Base-by-base conservation (phyloP, 2,113 vertebrate species). In the Eupsittula cactorum region DNA sequence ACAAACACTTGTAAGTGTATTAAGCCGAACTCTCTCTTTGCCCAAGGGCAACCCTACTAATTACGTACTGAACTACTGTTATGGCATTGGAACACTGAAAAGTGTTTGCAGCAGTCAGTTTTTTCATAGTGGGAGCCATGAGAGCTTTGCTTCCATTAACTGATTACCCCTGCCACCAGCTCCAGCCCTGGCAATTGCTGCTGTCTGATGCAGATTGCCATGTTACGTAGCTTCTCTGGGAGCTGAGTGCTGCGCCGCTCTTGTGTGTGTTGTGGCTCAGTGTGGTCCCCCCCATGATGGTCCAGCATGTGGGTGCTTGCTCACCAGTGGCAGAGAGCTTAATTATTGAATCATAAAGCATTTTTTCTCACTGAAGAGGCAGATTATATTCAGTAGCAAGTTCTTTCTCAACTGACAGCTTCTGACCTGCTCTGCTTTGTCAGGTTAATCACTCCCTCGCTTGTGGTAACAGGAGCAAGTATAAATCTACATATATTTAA, bases 81-180 rank as follows among this genome's bases (percentile, higher is more conserved):
- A 19, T 9, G 44, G 12, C 21, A 4, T 0, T 23, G 69, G 20
- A 78, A 33, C 18, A 7, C 73, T 69, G 49, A 42, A 69, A 15
- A 85, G 13, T 46, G 13, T 15, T 50, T 41, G 52, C 28, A 60
- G 13, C 53, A 37, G n/a, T 63, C 20, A 4, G 25, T 62, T 53
- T 47, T 69, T 86, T 27, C 5, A 1, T 9, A 39, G 42, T 16
- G 33, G 44, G 44, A 77, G 15, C 64, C 0, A 0, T 6, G 33
- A 57, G n/a, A 44, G 31, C 60, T 92, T 78, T 90, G 37, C 46
- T 75, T 74, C 57, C 59, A 2, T 35, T 31, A 13, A 6, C 13
- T 6, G 13, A 7, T 64, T 64, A 2, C 23, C 65, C 31, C 16
- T 74, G 69, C 23, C 53, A 60, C 59, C 35, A 10, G 29, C 49